Percentiles rank a stretch among this genome's conserved stretches.
Evolutionary conservation across 2,888 invertebrate genomes (phyloP).

Genomic region (Busseola fusca): DNA sequence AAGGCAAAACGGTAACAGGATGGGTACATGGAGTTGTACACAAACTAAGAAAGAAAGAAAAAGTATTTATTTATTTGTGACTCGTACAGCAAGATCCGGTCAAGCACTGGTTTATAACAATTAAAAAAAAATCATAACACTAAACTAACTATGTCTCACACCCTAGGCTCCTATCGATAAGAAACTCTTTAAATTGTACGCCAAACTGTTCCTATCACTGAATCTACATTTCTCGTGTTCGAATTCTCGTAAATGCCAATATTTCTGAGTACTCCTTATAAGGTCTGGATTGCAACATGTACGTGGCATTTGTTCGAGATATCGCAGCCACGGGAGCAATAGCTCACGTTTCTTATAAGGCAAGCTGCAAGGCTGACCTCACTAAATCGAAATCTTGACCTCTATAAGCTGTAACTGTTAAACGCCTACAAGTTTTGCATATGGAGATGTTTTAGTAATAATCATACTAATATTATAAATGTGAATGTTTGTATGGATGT

Average conservation of each 20-base stretch:
- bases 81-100: no score
- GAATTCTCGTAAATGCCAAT: slow-evolving; percentile 7
- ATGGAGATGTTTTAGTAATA: slow-evolving; percentile 20
- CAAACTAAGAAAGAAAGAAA: no score
- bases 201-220: background rate
- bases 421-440: slow-evolving; percentile 41
- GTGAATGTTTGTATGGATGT: no score
- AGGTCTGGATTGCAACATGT: slow-evolving; percentile 32
- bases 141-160: no score
- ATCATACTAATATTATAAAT: no score
- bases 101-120: no score
- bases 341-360: slow-evolving; percentile 45
- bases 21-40: background rate
- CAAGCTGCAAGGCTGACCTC: slow-evolving; percentile 39
- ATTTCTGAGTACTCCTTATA: slow-evolving; percentile 20
- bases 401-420: slow-evolving; percentile 38
- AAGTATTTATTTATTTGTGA: no score
- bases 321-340: slow-evolving; percentile 23
- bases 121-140: no score
- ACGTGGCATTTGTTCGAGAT: slow-evolving; percentile 34
- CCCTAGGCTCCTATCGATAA: background rate
- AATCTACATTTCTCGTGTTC: slow-evolving; percentile 5
- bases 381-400: slow-evolving; percentile 45
- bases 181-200: background rate
- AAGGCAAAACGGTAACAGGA: background rate